Evolutionary conservation across 2,113 vertebrate species (phyloP).

Genomic region (Cervus canadensis): DNA sequence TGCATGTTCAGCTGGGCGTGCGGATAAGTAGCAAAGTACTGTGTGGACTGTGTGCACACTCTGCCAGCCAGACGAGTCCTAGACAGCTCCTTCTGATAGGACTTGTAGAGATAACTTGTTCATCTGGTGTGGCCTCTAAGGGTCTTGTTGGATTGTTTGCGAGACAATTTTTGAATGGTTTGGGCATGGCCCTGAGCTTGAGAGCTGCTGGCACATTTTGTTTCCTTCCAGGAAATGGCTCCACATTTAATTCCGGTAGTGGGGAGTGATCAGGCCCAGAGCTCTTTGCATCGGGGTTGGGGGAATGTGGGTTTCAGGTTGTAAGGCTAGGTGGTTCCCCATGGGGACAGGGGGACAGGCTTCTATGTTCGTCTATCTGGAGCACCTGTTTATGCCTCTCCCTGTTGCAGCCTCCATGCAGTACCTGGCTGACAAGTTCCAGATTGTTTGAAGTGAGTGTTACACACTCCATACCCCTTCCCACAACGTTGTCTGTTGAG

Average conservation of each 20-base stretch:
- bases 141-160: too few relatives aligned
- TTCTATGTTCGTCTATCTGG: accelerated
- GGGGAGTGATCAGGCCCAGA: background rate
- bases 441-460: background rate
- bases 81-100: too few relatives aligned
- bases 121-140: too few relatives aligned
- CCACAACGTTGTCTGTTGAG: accelerated
- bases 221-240: too few relatives aligned
- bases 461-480: background rate
- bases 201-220: too few relatives aligned
- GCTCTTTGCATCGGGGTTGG: background rate
- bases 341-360: accelerated
- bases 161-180: too few relatives aligned
- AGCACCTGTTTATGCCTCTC: background rate
- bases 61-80: background rate
- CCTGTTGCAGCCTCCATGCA: background rate
- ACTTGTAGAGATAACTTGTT: too few relatives aligned
- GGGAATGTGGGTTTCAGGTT: background rate
- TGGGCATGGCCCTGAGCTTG: too few relatives aligned
- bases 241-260: background rate
- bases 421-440: background rate
- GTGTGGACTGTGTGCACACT: accelerated
- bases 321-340: background rate
- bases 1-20: background rate
- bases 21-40: too few relatives aligned